Evolutionary conservation across 1,140 invertebrate species (phyloP), one percentile per base, ranked within the genome.

Genomic region (Atta texana): DNA sequence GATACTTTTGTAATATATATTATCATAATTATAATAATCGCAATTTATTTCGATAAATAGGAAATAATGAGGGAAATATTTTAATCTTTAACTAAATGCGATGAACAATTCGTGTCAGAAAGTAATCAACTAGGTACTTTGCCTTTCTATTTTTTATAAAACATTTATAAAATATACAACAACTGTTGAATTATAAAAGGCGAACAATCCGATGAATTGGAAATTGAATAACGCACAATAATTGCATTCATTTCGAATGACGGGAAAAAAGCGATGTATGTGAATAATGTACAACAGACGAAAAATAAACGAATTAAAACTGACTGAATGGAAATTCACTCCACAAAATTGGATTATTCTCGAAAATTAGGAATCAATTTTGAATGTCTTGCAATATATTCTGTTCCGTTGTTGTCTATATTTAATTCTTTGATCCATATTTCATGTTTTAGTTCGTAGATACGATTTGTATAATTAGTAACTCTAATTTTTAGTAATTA

Each of bases 211-310:
- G n/a, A 49, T 39, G 28, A 61, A 82, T 72, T 49, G 80, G 69
- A 74, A 74, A 84, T 84, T 39, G 68, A 84, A 84, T 55, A 78
- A 80, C 31, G 34, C 66, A 39, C 49, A 61, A 84, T 74, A 81
- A 81, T 59, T 84, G 80, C 68, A 61, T 84, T 84, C 18, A 61
- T 84, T 74, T 61, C 68, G 49, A 74, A 16, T 49, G 55, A 28
- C 18, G 57, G 4, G 39, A 51, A 49, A 59, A 66, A 82, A 74
- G n/a, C 68, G 39, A 21, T 21, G 31, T 24, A 34, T 72, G 12
- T 28, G 14, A 57, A 21, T 74, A 74, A 74, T 74, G 24, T 49
- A 31, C n/a, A 16, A 24, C n/a, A 49, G n/a, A 24, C 18, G 53
- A 72, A 61, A 84, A 74, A 16, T 66, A 49, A 24, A 84, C 44